phyloP scores from a whole-genome alignment of 2,797 vertebrate species.

The Spheniscus humboldti region DNA sequence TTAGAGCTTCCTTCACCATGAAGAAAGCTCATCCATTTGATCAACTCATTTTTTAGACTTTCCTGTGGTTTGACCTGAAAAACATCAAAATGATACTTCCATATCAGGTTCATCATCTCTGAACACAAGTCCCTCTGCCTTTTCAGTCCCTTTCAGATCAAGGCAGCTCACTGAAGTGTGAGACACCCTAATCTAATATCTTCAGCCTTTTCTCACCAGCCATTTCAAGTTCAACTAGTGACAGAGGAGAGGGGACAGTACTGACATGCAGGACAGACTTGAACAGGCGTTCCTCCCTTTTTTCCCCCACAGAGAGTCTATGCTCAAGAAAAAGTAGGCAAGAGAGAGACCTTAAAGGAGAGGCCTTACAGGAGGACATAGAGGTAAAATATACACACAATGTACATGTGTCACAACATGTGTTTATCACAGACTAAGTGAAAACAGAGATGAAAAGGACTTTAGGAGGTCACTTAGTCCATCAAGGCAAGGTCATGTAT shows the following conservation, averaged over 20 bases:
- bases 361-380: background rate
- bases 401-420: background rate
- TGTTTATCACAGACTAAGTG: background rate
- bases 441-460: background rate
- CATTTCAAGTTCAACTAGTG: background rate
- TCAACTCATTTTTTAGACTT: slow-evolving; percentile 24
- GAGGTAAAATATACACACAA: background rate
- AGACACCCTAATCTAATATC: background rate
- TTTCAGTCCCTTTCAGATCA: background rate
- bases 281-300: background rate
- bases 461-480: background rate
- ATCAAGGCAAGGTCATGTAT: background rate
- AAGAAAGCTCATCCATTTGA: background rate
- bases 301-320: background rate
- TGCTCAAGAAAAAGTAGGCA: background rate
- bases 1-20: background rate
- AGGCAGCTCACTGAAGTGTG: background rate
- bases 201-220: background rate
- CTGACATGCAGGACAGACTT: background rate
- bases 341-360: background rate
- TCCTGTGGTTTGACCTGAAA: background rate
- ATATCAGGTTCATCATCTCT: background rate
- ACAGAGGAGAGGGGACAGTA: background rate
- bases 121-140: background rate
- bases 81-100: background rate